Conservation (phyloP, 2,113 vertebrate species). For the Ahaetulla prasina region DNA sequence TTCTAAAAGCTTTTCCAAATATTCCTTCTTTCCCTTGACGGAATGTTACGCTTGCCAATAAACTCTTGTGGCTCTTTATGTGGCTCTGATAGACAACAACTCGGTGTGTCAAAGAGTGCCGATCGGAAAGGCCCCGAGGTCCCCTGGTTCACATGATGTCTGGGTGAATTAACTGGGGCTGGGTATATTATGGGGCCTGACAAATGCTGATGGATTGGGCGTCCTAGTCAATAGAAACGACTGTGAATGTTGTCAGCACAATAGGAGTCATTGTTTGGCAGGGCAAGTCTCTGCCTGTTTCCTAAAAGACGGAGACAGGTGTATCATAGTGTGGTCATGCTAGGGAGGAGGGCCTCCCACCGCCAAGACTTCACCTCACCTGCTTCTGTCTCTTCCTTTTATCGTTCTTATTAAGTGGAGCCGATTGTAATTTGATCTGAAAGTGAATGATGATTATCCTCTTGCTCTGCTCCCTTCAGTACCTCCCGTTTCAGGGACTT, state of each 20-base stretch:
- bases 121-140: constrained; percentile 64
- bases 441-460: neutral
- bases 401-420: neutral
- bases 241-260: constrained; percentile 72
- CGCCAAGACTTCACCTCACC: neutral
- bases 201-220: constrained; percentile 73
- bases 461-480: neutral
- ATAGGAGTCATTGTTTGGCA: constrained; percentile 79
- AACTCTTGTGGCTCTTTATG: constrained; percentile 24
- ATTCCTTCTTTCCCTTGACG: neutral
- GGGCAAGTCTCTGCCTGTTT: constrained; percentile 82
- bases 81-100: constrained; percentile 67
- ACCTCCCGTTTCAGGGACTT: neutral
- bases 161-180: constrained; percentile 63
- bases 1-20: constrained; percentile 9
- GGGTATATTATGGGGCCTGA: constrained; percentile 53
- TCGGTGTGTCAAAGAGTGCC: constrained; percentile 73
- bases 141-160: constrained; percentile 66
- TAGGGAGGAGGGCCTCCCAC: constrained; percentile 45
- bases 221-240: constrained; percentile 67
- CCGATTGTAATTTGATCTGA: neutral
- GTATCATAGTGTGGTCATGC: constrained; percentile 78
- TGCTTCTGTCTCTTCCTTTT: neutral
- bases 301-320: constrained; percentile 82
- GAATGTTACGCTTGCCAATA: neutral